phyloP scores from a whole-genome alignment of 2,113 vertebrate genomes.

The Herpailurus yagouaroundi region DNA sequence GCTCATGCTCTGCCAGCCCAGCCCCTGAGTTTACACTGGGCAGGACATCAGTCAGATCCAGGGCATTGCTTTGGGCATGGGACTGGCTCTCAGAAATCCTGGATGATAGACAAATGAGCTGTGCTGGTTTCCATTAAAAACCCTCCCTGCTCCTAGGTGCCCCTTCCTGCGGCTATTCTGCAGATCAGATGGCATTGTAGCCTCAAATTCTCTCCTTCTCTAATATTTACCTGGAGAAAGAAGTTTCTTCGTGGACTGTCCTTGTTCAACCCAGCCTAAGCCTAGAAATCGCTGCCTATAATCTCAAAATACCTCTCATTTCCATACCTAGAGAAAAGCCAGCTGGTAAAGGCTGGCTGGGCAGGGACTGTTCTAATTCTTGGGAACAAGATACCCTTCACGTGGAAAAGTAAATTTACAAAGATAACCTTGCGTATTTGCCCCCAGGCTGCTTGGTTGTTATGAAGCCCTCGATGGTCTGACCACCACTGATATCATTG shows the following conservation, averaged over 20 bases:
- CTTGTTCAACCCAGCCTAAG: not conserved
- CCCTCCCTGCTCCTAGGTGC: not conserved
- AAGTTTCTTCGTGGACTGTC: not conserved
- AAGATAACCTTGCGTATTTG: conserved; percentile 49
- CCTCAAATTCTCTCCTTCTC: not conserved
- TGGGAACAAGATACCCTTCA: not conserved
- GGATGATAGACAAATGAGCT: conserved; percentile 17
- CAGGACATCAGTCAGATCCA: not conserved
- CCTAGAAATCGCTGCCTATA: conserved; percentile 40
- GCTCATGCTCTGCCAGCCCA: not conserved
- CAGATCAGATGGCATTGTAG: not conserved
- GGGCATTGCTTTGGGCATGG: not conserved
- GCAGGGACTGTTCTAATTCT: conserved; percentile 20
- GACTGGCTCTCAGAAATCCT: not conserved
- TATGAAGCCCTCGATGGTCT: conserved; percentile 95
- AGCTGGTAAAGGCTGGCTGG: not conserved
- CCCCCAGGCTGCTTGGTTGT: conserved; percentile 91
- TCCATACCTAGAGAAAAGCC: conserved; percentile 43
- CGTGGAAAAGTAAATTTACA: conserved; percentile 25
- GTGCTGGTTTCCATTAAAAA: not conserved
- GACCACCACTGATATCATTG: conserved; percentile 94
- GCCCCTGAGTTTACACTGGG: not conserved
- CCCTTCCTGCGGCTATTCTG: not conserved
- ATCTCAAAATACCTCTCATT: conserved; percentile 48
- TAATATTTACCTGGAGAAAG: not conserved